These are phyloP conservation scores for Orientallactaga sibirica DNA, from an alignment of 2,797 vertebrate species.

Conservation along the genomic window DNA sequence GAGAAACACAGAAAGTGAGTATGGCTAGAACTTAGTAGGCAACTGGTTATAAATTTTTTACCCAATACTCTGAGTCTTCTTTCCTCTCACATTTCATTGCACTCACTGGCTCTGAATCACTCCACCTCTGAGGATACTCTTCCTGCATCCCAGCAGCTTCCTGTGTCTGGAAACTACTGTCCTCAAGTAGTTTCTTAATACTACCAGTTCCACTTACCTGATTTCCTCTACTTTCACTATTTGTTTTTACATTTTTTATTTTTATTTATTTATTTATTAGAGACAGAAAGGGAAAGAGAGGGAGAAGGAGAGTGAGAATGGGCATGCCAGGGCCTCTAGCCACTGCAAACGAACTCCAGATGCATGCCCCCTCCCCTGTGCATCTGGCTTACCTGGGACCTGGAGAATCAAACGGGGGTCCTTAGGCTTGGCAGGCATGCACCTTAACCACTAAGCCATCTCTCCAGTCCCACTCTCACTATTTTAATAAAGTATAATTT, in stretches of 20 bases:
- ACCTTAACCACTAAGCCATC: too few species aligned
- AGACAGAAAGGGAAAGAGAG: too few species aligned
- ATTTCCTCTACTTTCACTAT: neutral
- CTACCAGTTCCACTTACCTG: neutral
- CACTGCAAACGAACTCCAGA: too few species aligned
- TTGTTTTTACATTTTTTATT: neutral
- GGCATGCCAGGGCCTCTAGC: too few species aligned
- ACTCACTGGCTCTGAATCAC: neutral
- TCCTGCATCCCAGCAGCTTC: neutral
- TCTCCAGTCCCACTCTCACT: neutral
- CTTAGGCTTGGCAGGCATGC: too few species aligned
- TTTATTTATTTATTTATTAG: too few species aligned
- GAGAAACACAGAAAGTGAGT: slow-evolving; percentile 7
- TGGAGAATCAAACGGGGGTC: too few species aligned
- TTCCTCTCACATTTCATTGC: neutral
- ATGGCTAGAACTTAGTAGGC: neutral
- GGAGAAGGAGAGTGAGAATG: too few species aligned
- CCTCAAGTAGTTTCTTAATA: neutral
- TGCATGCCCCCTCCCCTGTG: too few species aligned
- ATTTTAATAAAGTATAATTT: neutral
- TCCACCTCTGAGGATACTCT: neutral
- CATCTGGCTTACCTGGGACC: too few species aligned
- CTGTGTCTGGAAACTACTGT: neutral
- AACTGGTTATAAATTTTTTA: neutral
- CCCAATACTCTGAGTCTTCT: neutral